Conservation (phyloP, 2,888 invertebrate species). For the Rhagonycha lutea region DNA sequence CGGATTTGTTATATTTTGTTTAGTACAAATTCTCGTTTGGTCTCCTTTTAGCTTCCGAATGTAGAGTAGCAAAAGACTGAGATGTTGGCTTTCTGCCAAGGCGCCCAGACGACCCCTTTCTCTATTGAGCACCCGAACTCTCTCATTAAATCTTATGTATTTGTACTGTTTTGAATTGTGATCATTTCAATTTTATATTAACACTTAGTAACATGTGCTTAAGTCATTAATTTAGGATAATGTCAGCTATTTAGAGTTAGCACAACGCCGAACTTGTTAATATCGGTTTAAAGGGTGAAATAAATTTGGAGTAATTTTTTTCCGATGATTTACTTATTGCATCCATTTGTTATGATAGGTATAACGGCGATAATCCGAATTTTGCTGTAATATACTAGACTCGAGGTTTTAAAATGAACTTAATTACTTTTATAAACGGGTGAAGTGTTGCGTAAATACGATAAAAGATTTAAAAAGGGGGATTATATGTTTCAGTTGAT, state of each 20-base stretch:
- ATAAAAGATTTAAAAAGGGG: slow-evolving; percentile 13
- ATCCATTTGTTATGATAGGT: background rate
- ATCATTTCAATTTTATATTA: background rate
- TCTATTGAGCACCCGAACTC: slow-evolving; percentile 19
- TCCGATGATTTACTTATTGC: background rate
- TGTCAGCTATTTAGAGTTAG: background rate
- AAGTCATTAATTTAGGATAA: background rate
- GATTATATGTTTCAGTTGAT: background rate
- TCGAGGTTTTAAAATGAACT: slow-evolving; percentile 8
- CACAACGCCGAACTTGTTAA: background rate
- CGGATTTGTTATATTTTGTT: background rate
- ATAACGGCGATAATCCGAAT: background rate
- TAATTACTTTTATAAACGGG: slow-evolving; percentile 21
- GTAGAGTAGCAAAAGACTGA: slow-evolving; percentile 7
- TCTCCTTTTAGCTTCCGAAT: background rate
- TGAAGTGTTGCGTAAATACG: slow-evolving; percentile 27
- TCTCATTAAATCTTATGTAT: slow-evolving; percentile 21
- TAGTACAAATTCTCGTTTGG: background rate
- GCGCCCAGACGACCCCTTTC: slow-evolving; percentile 20
- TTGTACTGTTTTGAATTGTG: slow-evolving; percentile 7
- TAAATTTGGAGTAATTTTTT: background rate
- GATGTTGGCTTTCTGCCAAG: slow-evolving; percentile 18
- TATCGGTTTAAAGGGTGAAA: background rate
- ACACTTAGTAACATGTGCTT: slow-evolving; percentile 4
- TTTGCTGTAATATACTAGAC: background rate